Evolutionary conservation across 2,888 invertebrate species (phyloP), one percentile per base, ranked within the genome.

Genomic region (Xanthorhoe spadicearia): DNA sequence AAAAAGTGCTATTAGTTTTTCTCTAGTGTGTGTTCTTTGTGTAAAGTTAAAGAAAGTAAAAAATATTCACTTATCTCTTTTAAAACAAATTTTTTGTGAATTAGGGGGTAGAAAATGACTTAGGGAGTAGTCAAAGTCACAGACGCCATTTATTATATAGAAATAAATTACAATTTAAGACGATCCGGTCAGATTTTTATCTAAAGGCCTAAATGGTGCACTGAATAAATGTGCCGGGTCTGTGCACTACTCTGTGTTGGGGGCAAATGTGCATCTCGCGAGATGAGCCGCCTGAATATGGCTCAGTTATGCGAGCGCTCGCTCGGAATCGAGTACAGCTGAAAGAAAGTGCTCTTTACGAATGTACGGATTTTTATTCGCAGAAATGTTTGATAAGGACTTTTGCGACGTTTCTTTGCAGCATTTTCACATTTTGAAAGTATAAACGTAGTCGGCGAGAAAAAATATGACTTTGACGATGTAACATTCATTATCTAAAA

Each of bases 241-340:
- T 66, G 61, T 61, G 7, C 19, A 23, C 6, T 6, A 19, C 35
- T 54, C 48, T 59, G 35, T 46, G 50, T 58, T 46, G 58, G 70
- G 73, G 70, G 69, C 59, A 70, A 74, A 76, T 76, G 75, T 76
- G 76, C 76, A 76, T 76, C 76, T 74, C 73, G 66, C 63, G 74
- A 74, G 74, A 76, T 76, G 75, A 74, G 74, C 69, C 70, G 70
- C 68, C 68, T 67, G 72, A 67, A 68, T 72, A 62, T 65, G 72
- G 52, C 65, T 68, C 69, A 66, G 71, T 65, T 61, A 69, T 71
- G 71, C 70, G 61, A 58, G 50, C 65, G 61, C 69, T 66, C 59
- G 56, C 59, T 64, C 56, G 66, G 56, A 66, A 68, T 35, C 64
- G 65, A 58, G 60, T 53, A 64, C 63, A 68, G 61, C 55, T 50